Evolutionary conservation across 2,888 invertebrate genomes (phyloP).

Genomic region (Agrilus biguttatus): DNA sequence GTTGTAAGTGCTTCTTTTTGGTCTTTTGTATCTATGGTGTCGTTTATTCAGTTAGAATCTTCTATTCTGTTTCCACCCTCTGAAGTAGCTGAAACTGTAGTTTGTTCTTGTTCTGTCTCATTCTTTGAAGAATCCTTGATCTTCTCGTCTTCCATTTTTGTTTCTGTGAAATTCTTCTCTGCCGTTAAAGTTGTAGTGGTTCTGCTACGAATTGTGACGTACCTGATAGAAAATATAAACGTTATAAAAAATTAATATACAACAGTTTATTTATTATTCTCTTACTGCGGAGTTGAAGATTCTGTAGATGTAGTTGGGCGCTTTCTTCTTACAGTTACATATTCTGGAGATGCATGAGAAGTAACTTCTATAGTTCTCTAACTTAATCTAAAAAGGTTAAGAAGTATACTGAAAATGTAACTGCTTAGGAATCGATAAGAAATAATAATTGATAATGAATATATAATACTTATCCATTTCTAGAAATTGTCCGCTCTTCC

Average conservation of each 20-base stretch:
- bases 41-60: neutral
- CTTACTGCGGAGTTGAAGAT: conserved; percentile 37
- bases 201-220: conserved; percentile 11
- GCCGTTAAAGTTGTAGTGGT: conserved; percentile 10
- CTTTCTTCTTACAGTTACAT: conserved; percentile 45
- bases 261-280: neutral
- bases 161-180: conserved; percentile 8
- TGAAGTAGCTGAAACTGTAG: too few relatives aligned
- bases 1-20: conserved; percentile 7
- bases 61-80: too few relatives aligned
- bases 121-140: conserved; percentile 2
- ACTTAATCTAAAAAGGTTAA: too few relatives aligned
- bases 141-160: conserved; percentile 5
- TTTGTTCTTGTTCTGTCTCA: conserved; percentile 8
- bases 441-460: too few relatives aligned
- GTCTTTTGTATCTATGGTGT: neutral
- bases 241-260: neutral
- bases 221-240: conserved; percentile 5
- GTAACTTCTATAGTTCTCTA: neutral
- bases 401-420: too few relatives aligned
- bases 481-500: too few relatives aligned
- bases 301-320: conserved; percentile 34
- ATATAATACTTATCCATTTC: too few relatives aligned
- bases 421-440: too few relatives aligned
- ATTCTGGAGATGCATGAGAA: conserved; percentile 32